Base-by-base conservation (phyloP, 2,797 vertebrate species). In the Chiroxiphia lanceolata region DNA sequence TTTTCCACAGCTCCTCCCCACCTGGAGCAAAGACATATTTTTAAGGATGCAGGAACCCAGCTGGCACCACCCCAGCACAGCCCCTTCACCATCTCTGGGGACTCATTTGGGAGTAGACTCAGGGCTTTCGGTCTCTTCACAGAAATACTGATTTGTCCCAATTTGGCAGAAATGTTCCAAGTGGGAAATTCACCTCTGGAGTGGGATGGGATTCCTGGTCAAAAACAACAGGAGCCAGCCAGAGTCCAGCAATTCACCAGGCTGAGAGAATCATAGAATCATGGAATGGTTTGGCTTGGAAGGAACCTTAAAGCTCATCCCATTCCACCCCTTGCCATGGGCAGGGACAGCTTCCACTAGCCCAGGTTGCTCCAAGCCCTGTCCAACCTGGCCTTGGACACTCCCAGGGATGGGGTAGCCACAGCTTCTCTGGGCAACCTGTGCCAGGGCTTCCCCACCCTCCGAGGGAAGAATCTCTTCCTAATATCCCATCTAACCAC, bases 51-150 rank as follows among this genome's bases (percentile, higher is more conserved):
- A 22, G 60, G 65, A 72, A 47, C 5, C 5, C 40, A 47, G 9
- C 13, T 17, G 47, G 45, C 15, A 71, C 0, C 0, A 44, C 6
- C 18, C 22, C 36, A 44, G 63, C 54, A 20, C 6, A 8, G 63
- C 13, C 38, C 34, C 26, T 47, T 34, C 8, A 20, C 33, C 26
- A 4, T 10, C 17, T 4, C 6, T 8, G 60, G 22, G 20, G 15
- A 40, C 33, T 38, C 25, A 50, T 10, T 1, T 1, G 10, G 34
- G 15, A 69, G 9, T 53, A 31, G n/a, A 1, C 27, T 8, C 2
- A 15, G 22, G 14, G 34, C n/a, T 79, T 51, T 22, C 56, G 48
- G n/a, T 9, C 18, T 45, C 71, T 60, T 25, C 16, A 36, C 31
- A 57, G 65, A 78, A 74, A 63, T 20, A 16, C 6, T 10, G 2